Base-by-base conservation (phyloP, 2,888 invertebrate species). In the Chesias legatella region DNA sequence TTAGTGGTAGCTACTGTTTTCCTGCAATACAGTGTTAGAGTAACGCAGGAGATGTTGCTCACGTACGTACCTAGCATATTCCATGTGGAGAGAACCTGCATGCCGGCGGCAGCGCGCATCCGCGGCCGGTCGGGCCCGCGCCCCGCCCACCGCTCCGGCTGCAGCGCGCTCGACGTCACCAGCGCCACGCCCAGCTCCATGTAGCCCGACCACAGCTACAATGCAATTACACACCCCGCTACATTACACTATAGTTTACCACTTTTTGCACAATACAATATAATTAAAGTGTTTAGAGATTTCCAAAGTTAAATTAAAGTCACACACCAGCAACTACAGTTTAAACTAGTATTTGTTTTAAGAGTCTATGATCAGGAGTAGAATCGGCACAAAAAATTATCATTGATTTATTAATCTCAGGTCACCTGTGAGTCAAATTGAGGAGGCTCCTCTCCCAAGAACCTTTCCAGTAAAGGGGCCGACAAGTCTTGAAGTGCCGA, bases 21-120 rank as follows among this genome's bases (percentile, higher is more conserved):
- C n/a, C n/a, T n/a, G n/a, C n/a, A n/a, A n/a, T n/a, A n/a, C n/a
- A n/a, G n/a, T n/a, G n/a, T n/a, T n/a, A n/a, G n/a, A n/a, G n/a
- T n/a, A n/a, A n/a, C n/a, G n/a, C n/a, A n/a, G n/a, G n/a, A n/a
- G n/a, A n/a, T n/a, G n/a, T n/a, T n/a, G n/a, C n/a, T n/a, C n/a
- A n/a, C n/a, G n/a, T 10, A 53, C 58, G 67, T 54, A 89, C 95
- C 96, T 46, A 98, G 86, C 61, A 95, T 93, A 17, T 94, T 94
- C 98, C 98, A 98, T 85, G 96, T 95, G 10, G 95, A 94, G 6
- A 98, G 89, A 54, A 98, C 95, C 67, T 97, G 96, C 69, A 95
- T 93, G 17, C 97, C 98, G 92, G 98, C 97, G 8, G 94, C 89
- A 1, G 97, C 95, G 37, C 98, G 90, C 97, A 98, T 96, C 65